Conservation (phyloP, 2,113 vertebrate genomes). For the Micronycteris hirsuta region DNA sequence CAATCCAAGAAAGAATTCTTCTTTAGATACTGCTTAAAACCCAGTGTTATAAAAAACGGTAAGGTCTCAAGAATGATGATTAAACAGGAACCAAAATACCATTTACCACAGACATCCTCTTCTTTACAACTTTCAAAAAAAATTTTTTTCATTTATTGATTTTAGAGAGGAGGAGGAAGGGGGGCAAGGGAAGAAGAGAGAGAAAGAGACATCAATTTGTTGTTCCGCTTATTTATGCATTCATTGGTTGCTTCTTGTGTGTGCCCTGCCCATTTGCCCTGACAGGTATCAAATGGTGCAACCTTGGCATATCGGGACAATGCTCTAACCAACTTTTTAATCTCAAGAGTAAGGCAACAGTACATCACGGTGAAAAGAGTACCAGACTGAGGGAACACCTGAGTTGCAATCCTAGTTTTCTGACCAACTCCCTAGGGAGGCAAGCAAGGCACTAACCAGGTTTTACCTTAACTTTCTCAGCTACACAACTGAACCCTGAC, state of each 20-base stretch:
- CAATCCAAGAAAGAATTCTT: constrained; percentile 15
- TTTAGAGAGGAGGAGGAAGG: too few relatives aligned
- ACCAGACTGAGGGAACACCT: neutral
- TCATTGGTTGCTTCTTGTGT: too few relatives aligned
- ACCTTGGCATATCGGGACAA: too few relatives aligned
- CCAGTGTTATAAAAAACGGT: neutral
- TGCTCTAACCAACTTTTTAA: neutral
- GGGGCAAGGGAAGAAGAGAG: too few relatives aligned
- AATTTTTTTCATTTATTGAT: too few relatives aligned
- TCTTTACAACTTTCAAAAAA: neutral
- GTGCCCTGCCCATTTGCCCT: too few relatives aligned
- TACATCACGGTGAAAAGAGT: neutral
- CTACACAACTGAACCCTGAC: constrained; percentile 20
- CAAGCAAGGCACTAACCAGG: neutral
- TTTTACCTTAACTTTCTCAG: neutral
- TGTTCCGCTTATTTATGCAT: too few relatives aligned
- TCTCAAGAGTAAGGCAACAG: neutral
- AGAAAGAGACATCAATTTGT: too few relatives aligned
- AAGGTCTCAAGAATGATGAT: neutral
- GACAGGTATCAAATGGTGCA: too few relatives aligned
- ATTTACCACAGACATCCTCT: constrained; percentile 1
- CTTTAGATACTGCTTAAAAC: constrained; percentile 9
- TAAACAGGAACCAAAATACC: constrained; percentile 23
- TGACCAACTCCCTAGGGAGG: neutral
- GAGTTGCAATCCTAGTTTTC: neutral